Conservation (phyloP, 2,797 vertebrate species). For the Vespertilio murinus region DNA sequence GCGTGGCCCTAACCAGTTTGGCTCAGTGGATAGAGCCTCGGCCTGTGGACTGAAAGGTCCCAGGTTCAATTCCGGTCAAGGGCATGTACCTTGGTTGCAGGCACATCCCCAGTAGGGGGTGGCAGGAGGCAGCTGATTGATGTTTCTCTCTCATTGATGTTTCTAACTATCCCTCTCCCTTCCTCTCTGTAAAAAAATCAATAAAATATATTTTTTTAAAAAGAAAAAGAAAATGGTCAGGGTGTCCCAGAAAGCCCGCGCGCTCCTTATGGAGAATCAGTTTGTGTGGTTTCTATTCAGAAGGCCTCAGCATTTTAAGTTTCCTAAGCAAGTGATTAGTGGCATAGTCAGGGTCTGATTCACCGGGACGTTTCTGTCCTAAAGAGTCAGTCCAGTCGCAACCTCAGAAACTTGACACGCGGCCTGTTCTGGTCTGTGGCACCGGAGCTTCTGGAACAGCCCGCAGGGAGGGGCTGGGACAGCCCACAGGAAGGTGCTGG, state of each 20-base stretch:
- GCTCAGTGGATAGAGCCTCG: too few species aligned
- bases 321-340: slow-evolving; percentile 57
- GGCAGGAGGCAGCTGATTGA: too few species aligned
- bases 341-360: slow-evolving; percentile 63
- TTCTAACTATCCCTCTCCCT: too few species aligned
- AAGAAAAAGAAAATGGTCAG: slow-evolving; percentile 24
- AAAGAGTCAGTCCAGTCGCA: neutral
- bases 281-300: slow-evolving; percentile 69
- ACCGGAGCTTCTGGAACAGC: neutral
- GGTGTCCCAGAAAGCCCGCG: slow-evolving; percentile 36
- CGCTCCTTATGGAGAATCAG: slow-evolving; percentile 41
- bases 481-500: neutral
- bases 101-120: too few species aligned
- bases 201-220: too few species aligned
- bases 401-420: neutral
- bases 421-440: neutral
- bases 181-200: too few species aligned
- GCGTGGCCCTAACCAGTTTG: neutral
- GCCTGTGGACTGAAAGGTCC: too few species aligned
- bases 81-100: too few species aligned
- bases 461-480: neutral
- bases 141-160: too few species aligned
- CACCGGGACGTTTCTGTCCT: slow-evolving; percentile 33
- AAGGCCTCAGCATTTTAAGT: slow-evolving; percentile 52
- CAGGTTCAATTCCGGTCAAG: too few species aligned